These are phyloP conservation scores for Caenorhabditis sp. DNA, from an alignment of 2,888 invertebrate genomes.

Conservation along the genomic window DNA sequence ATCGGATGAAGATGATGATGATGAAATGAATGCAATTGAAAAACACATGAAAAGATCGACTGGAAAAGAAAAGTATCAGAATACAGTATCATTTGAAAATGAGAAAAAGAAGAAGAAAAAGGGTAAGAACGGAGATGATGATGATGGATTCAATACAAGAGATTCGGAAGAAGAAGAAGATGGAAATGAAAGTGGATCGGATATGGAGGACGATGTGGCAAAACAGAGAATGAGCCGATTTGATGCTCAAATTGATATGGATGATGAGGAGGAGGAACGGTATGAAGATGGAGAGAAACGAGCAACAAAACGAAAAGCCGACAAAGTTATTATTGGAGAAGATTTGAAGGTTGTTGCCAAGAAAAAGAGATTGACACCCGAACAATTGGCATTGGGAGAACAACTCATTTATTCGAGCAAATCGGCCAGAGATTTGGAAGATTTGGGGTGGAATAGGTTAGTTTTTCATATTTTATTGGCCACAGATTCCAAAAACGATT, in stretches of 20 bases:
- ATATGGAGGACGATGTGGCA: conserved; percentile 36
- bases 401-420: conserved; percentile 89
- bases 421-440: conserved; percentile 80
- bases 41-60: conserved; percentile 56
- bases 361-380: conserved; percentile 79
- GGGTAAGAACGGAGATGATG: conserved; percentile 71
- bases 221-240: conserved; percentile 39
- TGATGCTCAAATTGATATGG: conserved; percentile 48
- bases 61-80: conserved; percentile 32
- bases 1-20: conserved; percentile 84
- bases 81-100: conserved; percentile 54
- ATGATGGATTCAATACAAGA: conserved; percentile 46
- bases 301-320: conserved; percentile 45
- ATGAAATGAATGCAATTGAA: conserved; percentile 76
- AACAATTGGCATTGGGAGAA: conserved; percentile 90
- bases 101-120: conserved; percentile 34
- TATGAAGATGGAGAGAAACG: conserved; percentile 37
- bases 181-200: conserved; percentile 30
- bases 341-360: conserved; percentile 50
- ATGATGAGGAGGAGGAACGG: conserved; percentile 44
- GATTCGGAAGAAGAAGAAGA: conserved; percentile 17
- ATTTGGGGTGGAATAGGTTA: conserved; percentile 67
- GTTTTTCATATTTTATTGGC: not conserved
- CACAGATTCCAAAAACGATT: no score
- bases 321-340: conserved; percentile 50